phyloP scores from a whole-genome alignment of 2,113 vertebrate species.

The Centropristis striata region DNA sequence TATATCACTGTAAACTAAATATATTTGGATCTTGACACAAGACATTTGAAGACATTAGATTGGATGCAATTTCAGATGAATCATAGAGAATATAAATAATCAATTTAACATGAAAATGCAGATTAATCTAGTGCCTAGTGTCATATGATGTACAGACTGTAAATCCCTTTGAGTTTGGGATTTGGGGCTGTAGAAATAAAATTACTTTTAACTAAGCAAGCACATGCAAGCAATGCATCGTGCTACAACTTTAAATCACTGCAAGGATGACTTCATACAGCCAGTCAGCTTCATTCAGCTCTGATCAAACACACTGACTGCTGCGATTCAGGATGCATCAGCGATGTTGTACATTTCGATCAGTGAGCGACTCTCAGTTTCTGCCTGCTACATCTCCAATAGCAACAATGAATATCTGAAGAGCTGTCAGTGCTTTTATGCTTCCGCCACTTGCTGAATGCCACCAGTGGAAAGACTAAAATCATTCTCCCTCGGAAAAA shows the following conservation, averaged over 20 bases:
- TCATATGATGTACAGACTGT: background rate
- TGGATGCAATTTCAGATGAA: background rate
- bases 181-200: background rate
- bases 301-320: background rate
- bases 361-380: background rate
- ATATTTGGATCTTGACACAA: background rate
- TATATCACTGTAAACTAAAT: background rate
- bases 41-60: background rate
- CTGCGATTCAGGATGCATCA: background rate
- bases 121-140: background rate
- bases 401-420: background rate
- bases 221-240: background rate
- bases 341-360: background rate
- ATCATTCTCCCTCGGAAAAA: background rate
- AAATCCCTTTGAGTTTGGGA: background rate
- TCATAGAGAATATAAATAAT: background rate
- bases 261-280: background rate
- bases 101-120: background rate
- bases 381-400: slow-evolving; percentile 3
- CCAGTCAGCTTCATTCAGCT: slow-evolving; percentile 2
- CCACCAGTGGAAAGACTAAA: slow-evolving; percentile 13
- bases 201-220: background rate
- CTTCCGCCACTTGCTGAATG: background rate
- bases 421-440: background rate
- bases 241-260: background rate